Conservation (phyloP, 2,888 invertebrate genomes). For the Scaptomyza parva region DNA sequence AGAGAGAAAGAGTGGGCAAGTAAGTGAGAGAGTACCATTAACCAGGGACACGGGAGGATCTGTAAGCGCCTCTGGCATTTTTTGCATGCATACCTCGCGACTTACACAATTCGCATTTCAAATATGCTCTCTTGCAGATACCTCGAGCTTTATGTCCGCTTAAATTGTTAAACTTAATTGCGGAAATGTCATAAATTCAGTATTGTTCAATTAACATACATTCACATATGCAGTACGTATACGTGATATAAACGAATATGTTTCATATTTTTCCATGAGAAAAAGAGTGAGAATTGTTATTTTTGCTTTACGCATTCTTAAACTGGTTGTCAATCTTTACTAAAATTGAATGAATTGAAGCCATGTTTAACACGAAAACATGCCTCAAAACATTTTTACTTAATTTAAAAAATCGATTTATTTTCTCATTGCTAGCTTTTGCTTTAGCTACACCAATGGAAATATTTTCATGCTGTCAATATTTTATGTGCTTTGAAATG, state of each 20-base stretch:
- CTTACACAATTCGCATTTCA: constrained; percentile 17
- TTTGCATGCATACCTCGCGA: constrained; percentile 28
- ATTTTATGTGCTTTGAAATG: constrained; percentile 2
- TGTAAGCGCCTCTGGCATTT: constrained; percentile 25
- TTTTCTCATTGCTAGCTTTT: background rate
- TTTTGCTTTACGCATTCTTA: no score
- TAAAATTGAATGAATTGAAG: no score
- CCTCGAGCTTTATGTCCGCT: constrained; percentile 6
- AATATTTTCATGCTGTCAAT: constrained; percentile 1
- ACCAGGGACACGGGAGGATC: constrained; percentile 5
- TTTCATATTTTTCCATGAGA: no score
- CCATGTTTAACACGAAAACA: background rate
- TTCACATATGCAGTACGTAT: background rate
- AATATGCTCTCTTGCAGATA: constrained; percentile 7
- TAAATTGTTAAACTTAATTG: constrained; percentile 10
- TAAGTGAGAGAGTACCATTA: constrained; percentile 39
- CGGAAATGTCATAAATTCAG: background rate
- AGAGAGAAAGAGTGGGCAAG: background rate
- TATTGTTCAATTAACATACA: background rate
- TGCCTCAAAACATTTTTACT: background rate
- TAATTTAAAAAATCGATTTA: background rate
- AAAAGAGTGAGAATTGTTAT: no score
- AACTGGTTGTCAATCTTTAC: background rate
- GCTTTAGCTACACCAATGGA: constrained; percentile 1
- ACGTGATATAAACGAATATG: background rate